Conservation (phyloP, 2,888 invertebrate species). For the Hirtodrosophila cameraria region DNA sequence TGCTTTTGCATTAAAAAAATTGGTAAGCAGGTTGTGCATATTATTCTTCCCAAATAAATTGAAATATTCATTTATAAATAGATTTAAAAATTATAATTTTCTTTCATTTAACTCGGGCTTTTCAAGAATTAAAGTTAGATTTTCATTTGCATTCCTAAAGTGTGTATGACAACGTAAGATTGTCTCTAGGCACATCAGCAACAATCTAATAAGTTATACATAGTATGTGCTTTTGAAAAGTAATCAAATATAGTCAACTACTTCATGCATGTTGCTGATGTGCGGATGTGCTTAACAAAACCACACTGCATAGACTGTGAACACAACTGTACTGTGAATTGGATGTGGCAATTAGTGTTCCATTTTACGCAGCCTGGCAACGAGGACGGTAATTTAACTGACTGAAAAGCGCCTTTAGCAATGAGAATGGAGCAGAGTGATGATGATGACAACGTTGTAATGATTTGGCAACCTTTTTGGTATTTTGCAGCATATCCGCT, state of each 20-base stretch:
- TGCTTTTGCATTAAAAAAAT: too few relatives aligned
- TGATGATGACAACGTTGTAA: constrained; percentile 8
- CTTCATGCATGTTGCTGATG: constrained; percentile 8
- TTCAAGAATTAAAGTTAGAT: too few relatives aligned
- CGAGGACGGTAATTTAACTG: constrained; percentile 25
- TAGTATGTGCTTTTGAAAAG: too few relatives aligned
- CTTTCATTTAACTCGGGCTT: too few relatives aligned
- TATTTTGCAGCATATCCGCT: constrained; percentile 65
- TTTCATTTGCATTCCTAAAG: too few relatives aligned
- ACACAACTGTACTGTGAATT: constrained; percentile 5
- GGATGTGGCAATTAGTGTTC: constrained; percentile 32
- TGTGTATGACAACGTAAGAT: too few relatives aligned
- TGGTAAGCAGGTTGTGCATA: too few relatives aligned
- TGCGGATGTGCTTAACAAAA: constrained; percentile 11
- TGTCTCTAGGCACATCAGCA: not conserved
- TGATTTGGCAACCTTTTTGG: constrained; percentile 12
- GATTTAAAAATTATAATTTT: too few relatives aligned
- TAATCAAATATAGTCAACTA: too few relatives aligned
- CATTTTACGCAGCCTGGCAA: constrained; percentile 15
- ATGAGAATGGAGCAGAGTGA: constrained; percentile 3
- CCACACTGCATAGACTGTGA: not conserved
- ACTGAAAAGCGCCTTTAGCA: constrained; percentile 23
- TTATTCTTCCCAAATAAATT: too few relatives aligned
- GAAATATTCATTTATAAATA: too few relatives aligned
- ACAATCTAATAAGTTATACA: too few relatives aligned